These are phyloP conservation scores for Oryzaephilus surinamensis DNA, from an alignment of 1,140 invertebrate species.

Conservation along the genomic window DNA sequence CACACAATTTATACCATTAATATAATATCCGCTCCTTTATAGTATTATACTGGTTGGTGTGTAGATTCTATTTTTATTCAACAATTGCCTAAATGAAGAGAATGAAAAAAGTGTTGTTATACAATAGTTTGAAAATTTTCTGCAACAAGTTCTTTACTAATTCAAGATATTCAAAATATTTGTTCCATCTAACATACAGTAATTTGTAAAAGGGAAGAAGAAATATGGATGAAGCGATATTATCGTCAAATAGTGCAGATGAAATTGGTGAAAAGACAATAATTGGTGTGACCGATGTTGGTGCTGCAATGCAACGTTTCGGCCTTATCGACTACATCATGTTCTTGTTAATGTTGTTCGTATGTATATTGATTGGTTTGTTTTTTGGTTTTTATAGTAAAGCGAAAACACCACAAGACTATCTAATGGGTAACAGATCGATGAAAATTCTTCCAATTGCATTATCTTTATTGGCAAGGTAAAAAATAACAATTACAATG, in stretches of 20 bases:
- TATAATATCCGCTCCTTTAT: too few species aligned
- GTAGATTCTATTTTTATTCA: too few species aligned
- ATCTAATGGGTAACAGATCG: slow-evolving; percentile 71
- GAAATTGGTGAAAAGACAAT: slow-evolving; percentile 21
- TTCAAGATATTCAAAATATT: too few species aligned
- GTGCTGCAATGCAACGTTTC: slow-evolving; percentile 51
- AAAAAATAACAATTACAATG: slow-evolving; percentile 21
- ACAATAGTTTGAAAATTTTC: too few species aligned
- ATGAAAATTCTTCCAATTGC: slow-evolving; percentile 72
- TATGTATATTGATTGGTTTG: slow-evolving; percentile 63
- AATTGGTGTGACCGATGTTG: slow-evolving; percentile 45
- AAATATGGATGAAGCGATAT: slow-evolving; percentile 19
- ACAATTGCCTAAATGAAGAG: too few species aligned
- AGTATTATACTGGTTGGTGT: too few species aligned
- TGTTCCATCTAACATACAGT: too few species aligned
- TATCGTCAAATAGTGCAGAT: slow-evolving; percentile 13
- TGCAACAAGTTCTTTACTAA: too few species aligned
- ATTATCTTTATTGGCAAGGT: slow-evolving; percentile 72
- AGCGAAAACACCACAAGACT: slow-evolving; percentile 58
- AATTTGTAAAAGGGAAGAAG: too few species aligned
- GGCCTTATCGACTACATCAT: slow-evolving; percentile 57
- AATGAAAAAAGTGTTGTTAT: too few species aligned
- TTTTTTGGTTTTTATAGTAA: slow-evolving; percentile 68
- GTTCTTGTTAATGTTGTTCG: slow-evolving; percentile 58
- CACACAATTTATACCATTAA: too few species aligned